phyloP scores from a whole-genome alignment of 2,113 vertebrate species.

The Pica pica region DNA sequence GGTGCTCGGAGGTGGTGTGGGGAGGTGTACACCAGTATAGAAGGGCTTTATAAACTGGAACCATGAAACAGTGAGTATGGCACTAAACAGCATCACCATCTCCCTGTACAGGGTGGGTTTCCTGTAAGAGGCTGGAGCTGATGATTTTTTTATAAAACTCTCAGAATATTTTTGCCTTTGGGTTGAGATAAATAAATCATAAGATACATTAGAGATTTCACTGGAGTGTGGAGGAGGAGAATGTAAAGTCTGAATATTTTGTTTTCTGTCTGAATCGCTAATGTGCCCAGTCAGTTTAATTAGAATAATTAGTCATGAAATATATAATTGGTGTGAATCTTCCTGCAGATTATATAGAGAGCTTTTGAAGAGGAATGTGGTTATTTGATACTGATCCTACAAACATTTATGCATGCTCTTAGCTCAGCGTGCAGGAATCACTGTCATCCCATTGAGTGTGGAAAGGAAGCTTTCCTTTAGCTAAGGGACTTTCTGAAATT shows the following conservation, averaged over 20 bases:
- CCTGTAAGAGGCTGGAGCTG: background rate
- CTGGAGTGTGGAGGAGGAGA: conserved; percentile 29
- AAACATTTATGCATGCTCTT: background rate
- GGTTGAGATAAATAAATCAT: conserved; percentile 13
- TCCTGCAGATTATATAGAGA: background rate
- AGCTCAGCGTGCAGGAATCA: background rate
- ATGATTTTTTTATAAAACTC: background rate
- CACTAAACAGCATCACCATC: background rate
- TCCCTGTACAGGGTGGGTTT: background rate
- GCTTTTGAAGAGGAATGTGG: conserved; percentile 20
- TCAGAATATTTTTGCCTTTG: background rate
- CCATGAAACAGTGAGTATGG: background rate
- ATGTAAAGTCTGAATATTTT: conserved; percentile 47
- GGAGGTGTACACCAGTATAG: background rate
- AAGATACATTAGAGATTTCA: background rate
- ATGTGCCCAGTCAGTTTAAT: conserved; percentile 50
- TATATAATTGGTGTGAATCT: conserved; percentile 37
- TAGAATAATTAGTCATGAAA: conserved; percentile 59
- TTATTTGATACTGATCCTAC: conserved; percentile 33
- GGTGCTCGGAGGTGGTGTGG: background rate
- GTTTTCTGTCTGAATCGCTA: conserved; percentile 52
- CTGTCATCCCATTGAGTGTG: background rate
- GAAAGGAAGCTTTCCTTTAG: background rate
- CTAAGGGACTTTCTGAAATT: background rate
- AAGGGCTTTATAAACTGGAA: background rate